Evolutionary conservation across 2,888 invertebrate genomes (phyloP), one percentile per base, ranked within the genome.

Genomic region (Willowsia nigromaculata): DNA sequence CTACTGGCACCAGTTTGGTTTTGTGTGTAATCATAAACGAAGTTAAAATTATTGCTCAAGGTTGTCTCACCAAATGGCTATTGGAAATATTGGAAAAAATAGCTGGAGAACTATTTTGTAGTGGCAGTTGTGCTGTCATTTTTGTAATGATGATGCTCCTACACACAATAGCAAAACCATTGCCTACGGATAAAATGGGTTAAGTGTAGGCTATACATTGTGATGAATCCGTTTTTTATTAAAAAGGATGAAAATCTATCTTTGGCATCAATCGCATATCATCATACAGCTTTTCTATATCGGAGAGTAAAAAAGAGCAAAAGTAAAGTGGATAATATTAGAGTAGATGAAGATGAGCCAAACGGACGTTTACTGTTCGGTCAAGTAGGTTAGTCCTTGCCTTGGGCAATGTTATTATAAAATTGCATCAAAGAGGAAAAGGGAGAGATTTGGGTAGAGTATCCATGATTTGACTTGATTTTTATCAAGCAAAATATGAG

Each of bases 391-490:
- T 68, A 68, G 68, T 27, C 65, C 78, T 78, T 30, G 85, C 85
- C 74, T 59, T 1, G 47, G 85, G 68, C 33, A 68, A 68, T 30
- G 33, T 37, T 68, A 86, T 37, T 50, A 80, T 56, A 68, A 80
- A 86, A 86, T 86, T 86, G 86, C 86, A 86, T 78, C 27, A 30
- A 68, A 18, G 43, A 71, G 56, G 30, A 30, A 68, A 68, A n/a
- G 18, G n/a, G 37, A 37, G 6, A 37, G 68, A 30, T 5, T 27
- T 15, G 62, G 30, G 27, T n/a, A 30, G 37, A 7, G 76, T 40
- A 84, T 78, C 27, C 18, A 47, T 47, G 47, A 25, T 47, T 25
- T 53, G 33, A 59, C 53, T 84, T 74, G 85, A 85, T 85, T 86
- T 86, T 86, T 80, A 86, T 86, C 80, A 86, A 33, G 53, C 59